phyloP scores from a whole-genome alignment of 1,140 invertebrate species.

The Coenobita brevimanus region DNA sequence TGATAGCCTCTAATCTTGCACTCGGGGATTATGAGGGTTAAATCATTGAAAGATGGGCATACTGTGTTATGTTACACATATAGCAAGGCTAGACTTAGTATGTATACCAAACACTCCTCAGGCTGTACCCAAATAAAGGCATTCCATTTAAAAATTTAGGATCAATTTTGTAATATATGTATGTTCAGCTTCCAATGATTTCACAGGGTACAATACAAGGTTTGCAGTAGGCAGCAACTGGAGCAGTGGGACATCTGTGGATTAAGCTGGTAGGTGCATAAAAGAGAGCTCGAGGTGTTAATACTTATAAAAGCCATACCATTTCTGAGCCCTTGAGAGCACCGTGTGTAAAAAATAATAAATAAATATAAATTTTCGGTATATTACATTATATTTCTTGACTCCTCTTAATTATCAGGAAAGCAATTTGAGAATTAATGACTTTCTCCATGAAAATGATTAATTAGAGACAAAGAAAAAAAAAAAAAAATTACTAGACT shows the following conservation, averaged over 20 bases:
- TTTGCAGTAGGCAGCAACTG: constrained; percentile 50
- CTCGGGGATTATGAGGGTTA: not conserved
- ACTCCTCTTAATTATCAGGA: constrained; percentile 32
- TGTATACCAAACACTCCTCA: too few species aligned
- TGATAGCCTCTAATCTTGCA: too few species aligned
- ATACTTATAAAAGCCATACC: constrained; percentile 55
- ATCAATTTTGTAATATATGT: not conserved
- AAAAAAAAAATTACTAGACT: constrained; percentile 27
- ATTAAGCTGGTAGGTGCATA: constrained; percentile 54
- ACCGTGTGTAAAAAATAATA: constrained; percentile 44
- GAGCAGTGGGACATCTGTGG: constrained; percentile 54
- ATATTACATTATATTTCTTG: constrained; percentile 32
- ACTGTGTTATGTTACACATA: not conserved
- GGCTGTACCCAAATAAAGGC: too few species aligned
- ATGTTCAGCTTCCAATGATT: constrained; percentile 51
- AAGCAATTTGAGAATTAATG: constrained; percentile 5
- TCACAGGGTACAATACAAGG: constrained; percentile 17
- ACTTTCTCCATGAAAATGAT: constrained; percentile 41
- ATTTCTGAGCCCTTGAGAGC: constrained; percentile 63
- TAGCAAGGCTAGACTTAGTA: too few species aligned
- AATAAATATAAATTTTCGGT: constrained; percentile 46
- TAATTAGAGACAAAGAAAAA: constrained; percentile 3
- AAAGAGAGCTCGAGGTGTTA: constrained; percentile 47
- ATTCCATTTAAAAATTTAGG: too few species aligned
- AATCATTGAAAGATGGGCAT: not conserved